Conservation (phyloP, 2,888 invertebrate genomes). For the Lutraria lutraria region DNA sequence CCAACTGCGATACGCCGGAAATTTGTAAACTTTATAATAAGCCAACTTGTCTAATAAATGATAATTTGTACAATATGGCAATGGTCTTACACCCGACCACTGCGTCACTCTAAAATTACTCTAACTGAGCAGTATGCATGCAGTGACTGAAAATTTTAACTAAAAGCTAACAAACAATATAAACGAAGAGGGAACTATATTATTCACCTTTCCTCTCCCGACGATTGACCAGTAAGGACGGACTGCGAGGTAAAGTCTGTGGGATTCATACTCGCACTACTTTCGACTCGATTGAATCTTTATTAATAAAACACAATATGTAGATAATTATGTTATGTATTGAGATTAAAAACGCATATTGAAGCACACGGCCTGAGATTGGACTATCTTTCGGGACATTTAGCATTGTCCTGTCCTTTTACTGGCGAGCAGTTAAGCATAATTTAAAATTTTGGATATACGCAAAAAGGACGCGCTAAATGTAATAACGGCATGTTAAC, state of each 20-base stretch:
- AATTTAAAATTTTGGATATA: too few relatives aligned
- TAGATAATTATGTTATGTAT: neutral
- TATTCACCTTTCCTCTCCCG: constrained; percentile 49
- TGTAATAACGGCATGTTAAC: too few relatives aligned
- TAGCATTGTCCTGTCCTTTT: neutral
- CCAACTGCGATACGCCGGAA: too few relatives aligned
- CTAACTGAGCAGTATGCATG: too few relatives aligned
- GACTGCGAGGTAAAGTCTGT: constrained; percentile 61
- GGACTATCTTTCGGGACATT: neutral
- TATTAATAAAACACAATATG: neutral
- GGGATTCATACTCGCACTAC: constrained; percentile 49
- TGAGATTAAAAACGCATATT: neutral
- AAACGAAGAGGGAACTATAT: neutral
- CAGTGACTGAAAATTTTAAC: too few relatives aligned
- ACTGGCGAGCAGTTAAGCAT: too few relatives aligned
- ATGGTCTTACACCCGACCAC: too few relatives aligned
- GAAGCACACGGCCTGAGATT: neutral
- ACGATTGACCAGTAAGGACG: constrained; percentile 46
- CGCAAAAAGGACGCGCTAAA: too few relatives aligned
- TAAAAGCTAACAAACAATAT: neutral
- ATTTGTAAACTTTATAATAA: too few relatives aligned
- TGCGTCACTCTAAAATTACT: too few relatives aligned
- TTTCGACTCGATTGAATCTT: constrained; percentile 38
- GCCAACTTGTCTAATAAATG: too few relatives aligned
- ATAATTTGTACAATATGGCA: too few relatives aligned